Conservation (phyloP, 2,797 vertebrate genomes). For the Fringilla coelebs region DNA sequence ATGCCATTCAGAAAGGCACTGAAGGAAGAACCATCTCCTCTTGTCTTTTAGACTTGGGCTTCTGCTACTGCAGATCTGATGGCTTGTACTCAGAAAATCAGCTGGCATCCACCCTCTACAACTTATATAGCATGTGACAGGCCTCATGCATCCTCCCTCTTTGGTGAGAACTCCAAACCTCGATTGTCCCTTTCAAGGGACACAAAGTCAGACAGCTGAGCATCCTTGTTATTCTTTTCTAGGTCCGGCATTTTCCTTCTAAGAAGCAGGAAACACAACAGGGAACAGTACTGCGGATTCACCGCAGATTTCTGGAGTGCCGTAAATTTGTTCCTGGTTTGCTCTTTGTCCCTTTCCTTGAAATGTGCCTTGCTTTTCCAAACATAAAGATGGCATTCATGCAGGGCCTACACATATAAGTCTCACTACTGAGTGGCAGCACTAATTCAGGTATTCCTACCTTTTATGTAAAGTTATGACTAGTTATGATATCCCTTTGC, state of each 20-base stretch:
- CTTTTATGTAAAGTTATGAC: not conserved
- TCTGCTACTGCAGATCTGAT: not conserved
- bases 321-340: not conserved
- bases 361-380: not conserved
- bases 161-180: not conserved
- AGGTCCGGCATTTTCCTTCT: not conserved
- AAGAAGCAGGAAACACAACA: not conserved
- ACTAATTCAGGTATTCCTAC: not conserved
- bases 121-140: not conserved
- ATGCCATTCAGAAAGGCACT: not conserved
- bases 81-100: not conserved
- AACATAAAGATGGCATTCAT: not conserved
- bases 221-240: not conserved
- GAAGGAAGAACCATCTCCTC: not conserved
- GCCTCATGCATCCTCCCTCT: not conserved
- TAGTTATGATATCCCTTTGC: not conserved
- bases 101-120: not conserved
- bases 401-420: not conserved
- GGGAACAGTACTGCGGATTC: not conserved
- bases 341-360: not conserved
- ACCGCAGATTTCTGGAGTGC: not conserved
- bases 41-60: not conserved
- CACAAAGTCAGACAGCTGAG: not conserved
- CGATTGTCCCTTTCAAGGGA: not conserved
- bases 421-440: not conserved